These are phyloP conservation scores for Aegithalos caudatus DNA, from an alignment of 2,113 vertebrate genomes.

Conservation along the genomic window DNA sequence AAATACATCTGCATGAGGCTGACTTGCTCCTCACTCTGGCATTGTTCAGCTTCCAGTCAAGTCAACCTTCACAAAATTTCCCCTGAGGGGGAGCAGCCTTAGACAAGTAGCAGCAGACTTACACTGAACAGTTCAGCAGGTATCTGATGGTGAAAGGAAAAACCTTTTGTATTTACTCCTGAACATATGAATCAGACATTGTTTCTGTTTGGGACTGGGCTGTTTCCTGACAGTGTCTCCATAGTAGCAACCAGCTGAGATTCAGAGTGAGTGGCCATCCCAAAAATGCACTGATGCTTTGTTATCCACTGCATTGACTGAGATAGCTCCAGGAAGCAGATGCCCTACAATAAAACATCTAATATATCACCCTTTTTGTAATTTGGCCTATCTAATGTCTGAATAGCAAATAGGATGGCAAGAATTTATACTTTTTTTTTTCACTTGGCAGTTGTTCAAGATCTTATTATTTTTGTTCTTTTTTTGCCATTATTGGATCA, in stretches of 20 bases:
- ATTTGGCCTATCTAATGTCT: background rate
- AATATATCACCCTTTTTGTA: background rate
- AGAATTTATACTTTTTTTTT: background rate
- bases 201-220: too few relatives aligned
- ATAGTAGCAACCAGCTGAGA: background rate
- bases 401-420: background rate
- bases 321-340: background rate
- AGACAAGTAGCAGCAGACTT: background rate
- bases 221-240: background rate
- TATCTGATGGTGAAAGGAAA: background rate
- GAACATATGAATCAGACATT: background rate
- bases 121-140: background rate
- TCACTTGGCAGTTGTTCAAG: background rate
- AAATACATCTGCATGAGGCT: background rate
- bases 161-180: background rate
- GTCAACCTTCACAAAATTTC: background rate
- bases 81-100: background rate
- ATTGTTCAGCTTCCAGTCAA: background rate
- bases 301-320: background rate
- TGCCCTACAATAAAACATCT: background rate
- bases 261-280: background rate
- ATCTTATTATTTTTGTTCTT: background rate
- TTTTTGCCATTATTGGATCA: conserved; percentile 32
- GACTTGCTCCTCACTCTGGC: background rate
- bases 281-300: background rate